Base-by-base conservation (phyloP, 2,888 invertebrate species). In the Venusia cambrica region DNA sequence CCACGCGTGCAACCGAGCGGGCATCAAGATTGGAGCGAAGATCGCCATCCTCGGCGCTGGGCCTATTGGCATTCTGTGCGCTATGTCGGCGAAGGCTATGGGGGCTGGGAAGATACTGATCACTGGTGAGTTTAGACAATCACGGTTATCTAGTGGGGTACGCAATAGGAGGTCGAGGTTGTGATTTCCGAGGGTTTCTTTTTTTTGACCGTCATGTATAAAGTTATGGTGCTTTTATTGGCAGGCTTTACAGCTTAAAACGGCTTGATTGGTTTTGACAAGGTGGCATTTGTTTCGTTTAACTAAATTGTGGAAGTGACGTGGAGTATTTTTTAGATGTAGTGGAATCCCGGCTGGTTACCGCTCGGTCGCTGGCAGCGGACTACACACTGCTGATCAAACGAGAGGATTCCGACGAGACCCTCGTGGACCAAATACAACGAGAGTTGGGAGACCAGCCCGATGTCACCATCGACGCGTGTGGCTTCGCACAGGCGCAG, bases 1-100 rank as follows among this genome's bases (percentile, higher is more conserved):
- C 0, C 97, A 98, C 76, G 97, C 97, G 11, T 98, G 97, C 62
- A 90, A 91, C 49, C 91, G 97, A 37, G 97, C 94, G 1, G 89
- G 90, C 7, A 89, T 99, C 15, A 84, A 83, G 3, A 80, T 95
- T 1, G 95, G 93, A 0, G 89, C 91, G 5, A 89, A 87, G 2
- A 90, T 96, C 9, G 81, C 94, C 2, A 89, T 97, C 44, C 76
- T 94, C 17, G 96, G 96, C 5, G 94, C 95, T 1, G 97, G 97
- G 2, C 96, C 97, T 0, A 94, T 97, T 41, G 97, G 97, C 14
- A 87, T 97, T 7, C 92, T 97, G 1, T 92, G 92, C 14, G 74
- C 96, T 6, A 72, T 97, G 52, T 89, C 92, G 0, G 96, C 97
- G 0, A 92, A 92, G 68, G 92, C 96, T 0, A 94, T 94, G 92